Percentiles rank a stretch among this genome's conserved stretches.
These are phyloP conservation scores for Sterna hirundo DNA, from an alignment of 2,113 vertebrate genomes.

Conservation along the genomic window DNA sequence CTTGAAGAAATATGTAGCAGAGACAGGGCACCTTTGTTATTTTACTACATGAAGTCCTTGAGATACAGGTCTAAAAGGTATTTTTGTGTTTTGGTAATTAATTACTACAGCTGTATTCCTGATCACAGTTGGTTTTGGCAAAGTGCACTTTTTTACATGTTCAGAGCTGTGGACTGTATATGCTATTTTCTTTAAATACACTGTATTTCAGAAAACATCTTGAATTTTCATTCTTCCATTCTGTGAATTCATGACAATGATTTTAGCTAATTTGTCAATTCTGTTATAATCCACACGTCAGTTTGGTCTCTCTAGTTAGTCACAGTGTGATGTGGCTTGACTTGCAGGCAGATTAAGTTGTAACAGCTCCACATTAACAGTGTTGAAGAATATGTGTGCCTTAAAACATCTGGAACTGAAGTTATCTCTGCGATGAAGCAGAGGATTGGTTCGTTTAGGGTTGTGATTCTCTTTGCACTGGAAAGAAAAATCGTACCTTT, in stretches of 20 bases:
- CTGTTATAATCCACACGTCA: accelerated
- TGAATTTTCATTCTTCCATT: background rate
- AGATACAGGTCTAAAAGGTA: background rate
- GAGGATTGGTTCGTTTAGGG: background rate
- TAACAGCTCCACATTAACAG: background rate
- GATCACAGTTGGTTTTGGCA: background rate
- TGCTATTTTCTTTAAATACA: background rate
- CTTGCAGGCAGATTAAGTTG: background rate
- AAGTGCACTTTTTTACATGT: background rate
- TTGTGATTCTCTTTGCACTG: background rate
- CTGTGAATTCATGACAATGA: background rate
- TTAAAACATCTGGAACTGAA: background rate
- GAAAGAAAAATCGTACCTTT: background rate
- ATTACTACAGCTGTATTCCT: background rate
- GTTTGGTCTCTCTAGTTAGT: background rate
- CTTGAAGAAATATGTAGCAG: background rate
- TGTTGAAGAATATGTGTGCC: background rate
- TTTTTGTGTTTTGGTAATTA: background rate
- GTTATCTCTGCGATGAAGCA: background rate
- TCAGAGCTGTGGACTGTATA: background rate
- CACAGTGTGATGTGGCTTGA: background rate
- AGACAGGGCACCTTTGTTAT: background rate
- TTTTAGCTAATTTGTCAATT: background rate
- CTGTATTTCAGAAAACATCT: background rate
- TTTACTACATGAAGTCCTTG: background rate